Percentiles rank a stretch among this genome's conserved stretches.
phyloP scores from a whole-genome alignment of 2,113 vertebrate species.

The Ahaetulla prasina region DNA sequence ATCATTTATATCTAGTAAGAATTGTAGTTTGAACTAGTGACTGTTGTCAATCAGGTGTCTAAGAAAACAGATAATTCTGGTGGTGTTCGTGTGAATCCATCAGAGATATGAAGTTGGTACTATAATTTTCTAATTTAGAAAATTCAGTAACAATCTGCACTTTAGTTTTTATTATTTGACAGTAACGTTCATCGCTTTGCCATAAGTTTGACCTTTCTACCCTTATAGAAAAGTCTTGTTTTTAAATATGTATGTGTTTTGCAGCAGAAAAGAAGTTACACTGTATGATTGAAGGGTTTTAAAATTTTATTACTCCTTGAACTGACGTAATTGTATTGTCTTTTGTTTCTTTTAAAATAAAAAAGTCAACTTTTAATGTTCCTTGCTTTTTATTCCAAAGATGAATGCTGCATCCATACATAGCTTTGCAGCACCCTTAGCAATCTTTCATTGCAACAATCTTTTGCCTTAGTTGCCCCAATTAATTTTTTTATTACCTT shows the following conservation, averaged over 20 bases:
- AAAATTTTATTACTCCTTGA: not conserved
- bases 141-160: not conserved
- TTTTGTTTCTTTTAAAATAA: not conserved
- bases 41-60: not conserved
- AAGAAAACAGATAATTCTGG: not conserved
- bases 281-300: not conserved
- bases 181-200: not conserved
- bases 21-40: not conserved
- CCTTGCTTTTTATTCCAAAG: slow-evolving; percentile 14
- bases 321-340: not conserved
- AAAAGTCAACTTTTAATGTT: not conserved
- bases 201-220: not conserved
- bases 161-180: not conserved
- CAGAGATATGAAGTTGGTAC: not conserved
- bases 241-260: not conserved
- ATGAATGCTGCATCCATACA: slow-evolving; percentile 28
- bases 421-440: slow-evolving; percentile 1
- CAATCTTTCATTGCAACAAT: slow-evolving; percentile 9
- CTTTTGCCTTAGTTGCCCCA: not conserved
- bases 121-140: not conserved
- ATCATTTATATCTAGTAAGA: not conserved
- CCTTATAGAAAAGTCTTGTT: not conserved
- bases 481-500: slow-evolving; percentile 43
- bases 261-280: not conserved
- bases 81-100: not conserved